phyloP scores from a whole-genome alignment of 1,140 invertebrate species.

The Drosophila melanica region DNA sequence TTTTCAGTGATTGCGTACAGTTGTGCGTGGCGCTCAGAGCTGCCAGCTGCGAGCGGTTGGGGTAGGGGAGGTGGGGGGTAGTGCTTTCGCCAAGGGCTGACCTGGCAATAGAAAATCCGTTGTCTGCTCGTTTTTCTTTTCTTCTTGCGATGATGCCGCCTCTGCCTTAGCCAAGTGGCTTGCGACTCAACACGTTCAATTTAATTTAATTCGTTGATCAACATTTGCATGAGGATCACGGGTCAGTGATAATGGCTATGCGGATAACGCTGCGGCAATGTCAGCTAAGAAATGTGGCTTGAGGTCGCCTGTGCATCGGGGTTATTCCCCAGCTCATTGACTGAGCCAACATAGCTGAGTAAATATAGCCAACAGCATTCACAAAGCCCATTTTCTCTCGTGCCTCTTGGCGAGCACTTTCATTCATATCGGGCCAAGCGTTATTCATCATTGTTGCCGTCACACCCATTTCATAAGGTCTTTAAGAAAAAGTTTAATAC shows the following conservation, averaged over 20 bases:
- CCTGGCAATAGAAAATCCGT: conserved; percentile 16
- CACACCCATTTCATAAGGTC: background rate
- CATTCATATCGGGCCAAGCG: background rate
- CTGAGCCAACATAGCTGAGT: background rate
- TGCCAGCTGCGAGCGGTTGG: background rate
- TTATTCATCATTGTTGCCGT: too few species aligned
- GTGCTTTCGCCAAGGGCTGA: too few species aligned
- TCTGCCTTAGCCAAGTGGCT: too few species aligned
- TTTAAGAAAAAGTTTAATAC: too few species aligned
- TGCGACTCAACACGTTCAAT: background rate
- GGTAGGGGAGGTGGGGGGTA: background rate
- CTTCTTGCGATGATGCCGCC: background rate
- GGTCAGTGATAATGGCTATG: conserved; percentile 2
- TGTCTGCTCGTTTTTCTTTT: background rate
- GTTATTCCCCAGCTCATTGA: conserved; percentile 2
- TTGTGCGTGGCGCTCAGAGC: conserved; percentile 18
- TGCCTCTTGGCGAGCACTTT: background rate
- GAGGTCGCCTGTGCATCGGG: background rate
- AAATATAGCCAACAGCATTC: too few species aligned
- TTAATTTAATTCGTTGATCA: background rate
- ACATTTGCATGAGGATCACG: background rate
- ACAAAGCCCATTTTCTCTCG: background rate
- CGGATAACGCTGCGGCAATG: conserved; percentile 24
- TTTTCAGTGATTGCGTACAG: conserved; percentile 21
- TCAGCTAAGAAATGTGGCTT: background rate